Evolutionary conservation across 2,113 vertebrate species (phyloP).

Genomic region (Aplodontia rufa): DNA sequence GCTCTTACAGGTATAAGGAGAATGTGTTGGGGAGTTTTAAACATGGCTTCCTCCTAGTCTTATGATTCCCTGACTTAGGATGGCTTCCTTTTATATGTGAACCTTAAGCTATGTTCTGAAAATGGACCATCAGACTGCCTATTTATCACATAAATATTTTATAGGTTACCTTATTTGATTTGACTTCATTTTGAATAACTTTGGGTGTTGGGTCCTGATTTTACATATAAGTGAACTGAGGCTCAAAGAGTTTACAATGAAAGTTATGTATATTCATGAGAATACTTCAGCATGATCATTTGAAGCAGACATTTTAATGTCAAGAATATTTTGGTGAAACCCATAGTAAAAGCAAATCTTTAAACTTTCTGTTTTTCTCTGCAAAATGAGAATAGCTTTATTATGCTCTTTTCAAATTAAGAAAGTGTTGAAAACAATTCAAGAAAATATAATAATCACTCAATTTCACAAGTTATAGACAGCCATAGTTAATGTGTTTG

Average conservation of each 20-base stretch:
- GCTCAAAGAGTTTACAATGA: background rate
- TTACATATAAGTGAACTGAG: background rate
- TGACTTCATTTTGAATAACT: slow-evolving; percentile 6
- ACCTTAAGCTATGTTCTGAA: too few species aligned
- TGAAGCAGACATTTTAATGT: slow-evolving; percentile 46
- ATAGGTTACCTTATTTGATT: background rate
- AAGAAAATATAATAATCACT: background rate
- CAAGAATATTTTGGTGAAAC: slow-evolving; percentile 34
- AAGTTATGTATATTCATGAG: slow-evolving; percentile 1
- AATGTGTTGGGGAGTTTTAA: too few species aligned
- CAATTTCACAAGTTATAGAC: background rate
- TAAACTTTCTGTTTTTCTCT: slow-evolving; percentile 26
- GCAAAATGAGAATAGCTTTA: background rate
- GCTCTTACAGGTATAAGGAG: too few species aligned
- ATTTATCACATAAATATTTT: too few species aligned
- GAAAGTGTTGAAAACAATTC: background rate
- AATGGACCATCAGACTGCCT: too few species aligned
- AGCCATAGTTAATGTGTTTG: background rate
- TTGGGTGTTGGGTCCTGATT: slow-evolving; percentile 10
- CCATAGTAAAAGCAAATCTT: slow-evolving; percentile 24
- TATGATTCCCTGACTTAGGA: too few species aligned
- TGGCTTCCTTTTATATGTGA: too few species aligned
- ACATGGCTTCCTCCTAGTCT: too few species aligned
- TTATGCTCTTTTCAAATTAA: background rate
- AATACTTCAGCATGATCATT: slow-evolving; percentile 31